These are phyloP conservation scores for Lophius americanus DNA, from an alignment of 2,797 vertebrate species.

Conservation along the genomic window DNA sequence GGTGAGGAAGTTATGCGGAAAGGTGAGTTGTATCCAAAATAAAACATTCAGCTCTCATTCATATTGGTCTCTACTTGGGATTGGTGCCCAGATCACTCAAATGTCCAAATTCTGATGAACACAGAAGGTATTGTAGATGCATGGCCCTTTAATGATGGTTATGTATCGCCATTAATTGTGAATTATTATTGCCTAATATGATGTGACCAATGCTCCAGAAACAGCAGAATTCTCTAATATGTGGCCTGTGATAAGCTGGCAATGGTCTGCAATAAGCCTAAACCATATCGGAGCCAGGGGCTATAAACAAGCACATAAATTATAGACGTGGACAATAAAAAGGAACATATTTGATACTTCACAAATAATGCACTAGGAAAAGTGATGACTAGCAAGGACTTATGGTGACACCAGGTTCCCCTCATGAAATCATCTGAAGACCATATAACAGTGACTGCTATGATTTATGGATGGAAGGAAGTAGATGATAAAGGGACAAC, in stretches of 20 bases:
- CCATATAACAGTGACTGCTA: conserved; percentile 17
- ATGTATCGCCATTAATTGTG: background rate
- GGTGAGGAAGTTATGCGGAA: background rate
- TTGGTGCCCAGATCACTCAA: conserved; percentile 36
- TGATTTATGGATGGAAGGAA: conserved; percentile 11
- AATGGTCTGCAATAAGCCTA: conserved; percentile 9
- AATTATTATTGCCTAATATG: background rate
- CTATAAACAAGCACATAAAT: conserved; percentile 10
- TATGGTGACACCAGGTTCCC: background rate
- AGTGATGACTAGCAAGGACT: background rate
- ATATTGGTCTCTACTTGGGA: conserved; percentile 62
- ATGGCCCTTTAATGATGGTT: background rate
- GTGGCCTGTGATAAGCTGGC: conserved; percentile 33
- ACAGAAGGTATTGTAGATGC: conserved; percentile 1
- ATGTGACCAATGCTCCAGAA: background rate
- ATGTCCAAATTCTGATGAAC: conserved; percentile 1
- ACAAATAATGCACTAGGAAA: conserved; percentile 1
- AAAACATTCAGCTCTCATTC: conserved; percentile 15
- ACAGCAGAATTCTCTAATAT: conserved; percentile 1
- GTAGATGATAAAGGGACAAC: conserved; percentile 5
- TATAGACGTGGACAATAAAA: too few relatives aligned
- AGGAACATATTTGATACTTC: background rate
- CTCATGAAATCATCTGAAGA: conserved; percentile 11
- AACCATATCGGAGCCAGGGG: conserved; percentile 34
- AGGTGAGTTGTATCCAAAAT: background rate